phyloP scores from a whole-genome alignment of 2,113 vertebrate species.

The Manacus vitellinus region DNA sequence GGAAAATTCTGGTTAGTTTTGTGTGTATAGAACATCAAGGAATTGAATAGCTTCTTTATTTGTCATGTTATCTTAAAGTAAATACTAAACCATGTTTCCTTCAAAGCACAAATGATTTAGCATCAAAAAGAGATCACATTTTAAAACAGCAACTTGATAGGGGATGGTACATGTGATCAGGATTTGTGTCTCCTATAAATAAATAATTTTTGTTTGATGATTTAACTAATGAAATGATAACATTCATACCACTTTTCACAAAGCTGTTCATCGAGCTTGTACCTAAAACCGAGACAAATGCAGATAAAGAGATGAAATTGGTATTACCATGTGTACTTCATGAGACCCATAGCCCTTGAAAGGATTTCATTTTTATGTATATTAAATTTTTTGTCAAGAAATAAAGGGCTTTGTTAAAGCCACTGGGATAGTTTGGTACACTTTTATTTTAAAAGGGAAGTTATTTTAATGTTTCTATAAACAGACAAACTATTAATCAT shows the following conservation, averaged over 20 bases:
- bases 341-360: background rate
- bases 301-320: background rate
- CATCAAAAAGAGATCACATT: background rate
- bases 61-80: background rate
- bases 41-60: conserved; percentile 39
- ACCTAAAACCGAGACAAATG: background rate
- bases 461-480: background rate
- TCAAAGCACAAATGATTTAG: background rate
- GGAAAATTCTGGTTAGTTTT: conserved; percentile 51
- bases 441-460: conserved; percentile 1
- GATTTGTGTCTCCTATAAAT: background rate
- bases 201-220: background rate
- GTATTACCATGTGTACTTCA: background rate
- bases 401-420: background rate
- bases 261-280: background rate
- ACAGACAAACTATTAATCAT: background rate
- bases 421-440: background rate
- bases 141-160: background rate
- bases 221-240: background rate
- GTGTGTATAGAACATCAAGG: conserved; percentile 41
- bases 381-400: background rate
- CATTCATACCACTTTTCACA: background rate
- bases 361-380: background rate
- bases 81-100: conserved; percentile 2
- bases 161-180: background rate